Evolutionary conservation across 2,797 vertebrate species (phyloP).

Genomic region (Cyprinella venusta): DNA sequence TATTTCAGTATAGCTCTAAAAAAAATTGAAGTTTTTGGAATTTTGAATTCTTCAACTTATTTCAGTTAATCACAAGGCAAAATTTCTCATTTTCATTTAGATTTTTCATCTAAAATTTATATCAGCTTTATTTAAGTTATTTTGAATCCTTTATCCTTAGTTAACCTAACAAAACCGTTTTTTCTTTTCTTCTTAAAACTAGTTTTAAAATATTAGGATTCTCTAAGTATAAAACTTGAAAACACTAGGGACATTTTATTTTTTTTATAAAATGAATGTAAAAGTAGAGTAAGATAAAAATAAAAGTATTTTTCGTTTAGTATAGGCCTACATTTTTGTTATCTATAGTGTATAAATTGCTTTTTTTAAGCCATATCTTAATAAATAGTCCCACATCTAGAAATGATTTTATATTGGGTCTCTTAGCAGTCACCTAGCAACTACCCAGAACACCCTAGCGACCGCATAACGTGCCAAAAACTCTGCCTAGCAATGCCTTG

Average conservation of each 20-base stretch:
- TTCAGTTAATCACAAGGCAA: neutral
- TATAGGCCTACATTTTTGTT: neutral
- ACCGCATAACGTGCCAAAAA: neutral
- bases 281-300: neutral
- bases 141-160: neutral
- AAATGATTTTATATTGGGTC: neutral
- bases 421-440: neutral
- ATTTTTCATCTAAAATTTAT: too few relatives aligned
- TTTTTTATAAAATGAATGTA: neutral
- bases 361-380: neutral
- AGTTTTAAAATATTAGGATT: neutral
- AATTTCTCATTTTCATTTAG: neutral
- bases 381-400: neutral
- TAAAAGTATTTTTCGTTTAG: rapidly evolving
- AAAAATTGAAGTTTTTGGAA: neutral
- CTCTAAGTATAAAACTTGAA: neutral
- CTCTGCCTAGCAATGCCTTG: neutral
- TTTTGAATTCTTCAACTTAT: neutral
- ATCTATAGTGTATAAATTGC: neutral
- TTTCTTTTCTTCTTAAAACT: too few relatives aligned
- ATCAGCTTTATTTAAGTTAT: neutral
- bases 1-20: too few relatives aligned
- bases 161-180: neutral
- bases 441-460: neutral
- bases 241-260: too few relatives aligned